These are phyloP conservation scores for Drosophila diplacantha DNA, from an alignment of 2,888 invertebrate species.

Conservation along the genomic window DNA sequence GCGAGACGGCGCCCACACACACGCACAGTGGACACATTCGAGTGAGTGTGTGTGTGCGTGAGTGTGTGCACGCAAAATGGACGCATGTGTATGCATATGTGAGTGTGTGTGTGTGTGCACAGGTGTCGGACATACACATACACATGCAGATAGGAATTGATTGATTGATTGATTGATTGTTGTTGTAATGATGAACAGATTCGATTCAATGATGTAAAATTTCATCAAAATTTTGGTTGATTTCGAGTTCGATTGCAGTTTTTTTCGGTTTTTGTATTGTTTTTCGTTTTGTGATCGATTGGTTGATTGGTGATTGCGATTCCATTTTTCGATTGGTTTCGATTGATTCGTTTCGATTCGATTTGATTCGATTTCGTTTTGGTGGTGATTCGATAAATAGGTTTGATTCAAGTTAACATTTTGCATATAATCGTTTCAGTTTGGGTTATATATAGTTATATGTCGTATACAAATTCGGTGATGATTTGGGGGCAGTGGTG, in stretches of 20 bases:
- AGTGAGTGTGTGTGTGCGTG: conserved; percentile 2
- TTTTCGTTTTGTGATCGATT: conserved; percentile 14
- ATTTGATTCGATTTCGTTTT: conserved; percentile 17
- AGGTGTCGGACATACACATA: conserved; percentile 57
- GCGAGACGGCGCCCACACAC: conserved; percentile 51
- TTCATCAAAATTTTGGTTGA: conserved; percentile 25
- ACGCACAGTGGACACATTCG: background rate
- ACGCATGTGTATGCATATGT: conserved; percentile 38
- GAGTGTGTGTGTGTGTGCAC: conserved; percentile 21
- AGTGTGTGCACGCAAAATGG: conserved; percentile 12
- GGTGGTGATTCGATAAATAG: conserved; percentile 21
- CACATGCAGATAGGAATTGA: conserved; percentile 49
- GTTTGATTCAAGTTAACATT: conserved; percentile 27
- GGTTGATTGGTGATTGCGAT: conserved; percentile 27
- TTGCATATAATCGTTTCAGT: conserved; percentile 27
- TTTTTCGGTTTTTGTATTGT: conserved; percentile 4
- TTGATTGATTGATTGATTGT: conserved; percentile 17
- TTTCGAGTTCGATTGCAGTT: conserved; percentile 1
- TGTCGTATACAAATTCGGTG: conserved; percentile 34
- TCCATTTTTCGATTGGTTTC: conserved; percentile 17
- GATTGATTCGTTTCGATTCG: conserved; percentile 19
- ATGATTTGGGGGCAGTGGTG: conserved; percentile 25
- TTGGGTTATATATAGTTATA: conserved; percentile 27
- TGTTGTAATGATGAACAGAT: conserved; percentile 29
- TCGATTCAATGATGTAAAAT: conserved; percentile 14